These are phyloP conservation scores for Caenorhabditis parvicauda DNA, from an alignment of 2,888 invertebrate species.

Conservation along the genomic window DNA sequence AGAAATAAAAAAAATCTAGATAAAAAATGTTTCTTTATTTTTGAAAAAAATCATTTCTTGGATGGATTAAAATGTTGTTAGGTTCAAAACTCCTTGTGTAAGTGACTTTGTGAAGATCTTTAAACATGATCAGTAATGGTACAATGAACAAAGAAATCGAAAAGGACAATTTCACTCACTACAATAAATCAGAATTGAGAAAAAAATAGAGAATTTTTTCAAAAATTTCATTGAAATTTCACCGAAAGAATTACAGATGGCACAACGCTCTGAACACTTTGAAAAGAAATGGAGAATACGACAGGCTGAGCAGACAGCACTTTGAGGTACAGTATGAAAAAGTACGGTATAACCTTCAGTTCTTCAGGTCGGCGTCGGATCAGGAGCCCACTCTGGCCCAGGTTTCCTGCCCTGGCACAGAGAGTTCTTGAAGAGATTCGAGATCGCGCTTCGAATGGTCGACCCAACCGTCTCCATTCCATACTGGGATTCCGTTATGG, in stretches of 20 bases:
- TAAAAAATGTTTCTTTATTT: too few species aligned
- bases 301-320: constrained; percentile 52
- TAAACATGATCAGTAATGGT: too few species aligned
- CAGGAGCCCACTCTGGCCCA: constrained; percentile 59
- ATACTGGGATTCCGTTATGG: constrained; percentile 64
- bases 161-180: too few species aligned
- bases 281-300: constrained; percentile 59
- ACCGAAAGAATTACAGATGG: constrained; percentile 53
- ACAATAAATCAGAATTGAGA: too few species aligned
- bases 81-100: too few species aligned
- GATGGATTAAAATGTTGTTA: too few species aligned
- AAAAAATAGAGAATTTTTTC: neutral
- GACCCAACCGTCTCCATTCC: constrained; percentile 63
- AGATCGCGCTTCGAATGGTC: constrained; percentile 60
- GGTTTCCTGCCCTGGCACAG: constrained; percentile 62
- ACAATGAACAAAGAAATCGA: too few species aligned
- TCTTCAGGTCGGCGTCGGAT: constrained; percentile 47
- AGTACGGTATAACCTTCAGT: constrained; percentile 7
- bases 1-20: neutral
- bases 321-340: constrained; percentile 38
- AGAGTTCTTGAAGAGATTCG: constrained; percentile 53
- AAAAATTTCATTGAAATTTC: neutral
- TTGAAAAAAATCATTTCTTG: too few species aligned
- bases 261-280: constrained; percentile 57
- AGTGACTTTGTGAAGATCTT: too few species aligned